These are phyloP conservation scores for Girardinus metallicus DNA, from an alignment of 2,797 vertebrate species.

Conservation along the genomic window DNA sequence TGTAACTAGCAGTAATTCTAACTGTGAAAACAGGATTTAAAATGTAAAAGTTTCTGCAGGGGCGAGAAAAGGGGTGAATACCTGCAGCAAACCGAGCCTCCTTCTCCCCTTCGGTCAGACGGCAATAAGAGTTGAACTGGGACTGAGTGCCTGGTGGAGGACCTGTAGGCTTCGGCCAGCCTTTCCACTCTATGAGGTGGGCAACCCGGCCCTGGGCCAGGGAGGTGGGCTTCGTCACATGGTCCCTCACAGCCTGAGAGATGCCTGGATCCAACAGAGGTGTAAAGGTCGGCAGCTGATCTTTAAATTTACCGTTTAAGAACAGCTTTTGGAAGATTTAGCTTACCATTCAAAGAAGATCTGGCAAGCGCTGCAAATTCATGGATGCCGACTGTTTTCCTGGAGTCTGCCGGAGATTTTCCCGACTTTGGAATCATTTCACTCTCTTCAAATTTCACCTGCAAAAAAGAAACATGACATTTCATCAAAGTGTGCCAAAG, in stretches of 20 bases:
- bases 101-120: conserved; percentile 95
- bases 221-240: conserved; percentile 97
- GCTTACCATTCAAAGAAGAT: conserved; percentile 93
- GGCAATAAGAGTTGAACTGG: conserved; percentile 94
- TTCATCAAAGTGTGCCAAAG: not conserved
- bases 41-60: not conserved
- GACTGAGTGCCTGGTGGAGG: conserved; percentile 85
- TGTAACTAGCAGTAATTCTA: not conserved
- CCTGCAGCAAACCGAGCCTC: conserved; percentile 98
- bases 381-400: conserved; percentile 95
- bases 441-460: conserved; percentile 96
- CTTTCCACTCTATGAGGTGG: conserved; percentile 98
- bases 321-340: too few relatives aligned
- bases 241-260: conserved; percentile 97
- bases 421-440: conserved; percentile 98
- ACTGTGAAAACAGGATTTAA: conserved; percentile 5
- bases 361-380: conserved; percentile 97
- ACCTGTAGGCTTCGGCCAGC: conserved; percentile 93
- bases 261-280: conserved; percentile 81
- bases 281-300: not conserved
- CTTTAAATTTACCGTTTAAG: not conserved
- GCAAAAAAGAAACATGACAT: conserved; percentile 30
- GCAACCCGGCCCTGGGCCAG: conserved; percentile 98
- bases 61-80: conserved; percentile 50
- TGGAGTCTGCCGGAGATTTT: conserved; percentile 79